These are phyloP conservation scores for Troides oblongomaculatus DNA, from an alignment of 2,888 invertebrate species.

Conservation along the genomic window DNA sequence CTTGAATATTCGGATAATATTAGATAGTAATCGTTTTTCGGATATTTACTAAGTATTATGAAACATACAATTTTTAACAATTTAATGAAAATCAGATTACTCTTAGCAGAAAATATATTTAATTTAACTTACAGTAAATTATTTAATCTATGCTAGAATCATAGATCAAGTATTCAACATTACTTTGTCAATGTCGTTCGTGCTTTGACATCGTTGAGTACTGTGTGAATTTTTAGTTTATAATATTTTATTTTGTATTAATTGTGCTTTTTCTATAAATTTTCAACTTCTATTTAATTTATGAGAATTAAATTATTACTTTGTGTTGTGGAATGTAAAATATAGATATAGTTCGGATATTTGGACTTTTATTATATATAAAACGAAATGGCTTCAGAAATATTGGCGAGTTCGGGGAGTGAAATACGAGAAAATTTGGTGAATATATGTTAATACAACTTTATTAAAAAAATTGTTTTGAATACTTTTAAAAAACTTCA, in stretches of 20 bases:
- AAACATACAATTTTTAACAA: not conserved
- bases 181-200: constrained; percentile 12
- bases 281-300: constrained; percentile 1
- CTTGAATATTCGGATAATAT: no score
- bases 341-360: constrained; percentile 3
- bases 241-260: constrained; percentile 12
- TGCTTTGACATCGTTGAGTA: constrained; percentile 9
- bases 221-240: constrained; percentile 7
- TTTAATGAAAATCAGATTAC: not conserved
- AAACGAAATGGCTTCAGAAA: constrained; percentile 59
- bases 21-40: no score
- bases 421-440: constrained; percentile 74
- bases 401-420: constrained; percentile 49
- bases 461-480: not conserved
- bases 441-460: constrained; percentile 36
- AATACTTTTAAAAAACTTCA: not conserved
- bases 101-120: not conserved
- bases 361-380: constrained; percentile 5
- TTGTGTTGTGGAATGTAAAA: constrained; percentile 15
- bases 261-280: constrained; percentile 3
- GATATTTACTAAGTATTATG: no score
- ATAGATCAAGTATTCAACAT: not conserved
- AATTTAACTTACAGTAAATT: not conserved
- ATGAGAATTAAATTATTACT: constrained; percentile 10
- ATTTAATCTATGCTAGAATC: constrained; percentile 6